Percentiles rank a stretch among this genome's conserved stretches.
phyloP scores from a whole-genome alignment of 1,140 invertebrate species.

The Vanessa tameamea region DNA sequence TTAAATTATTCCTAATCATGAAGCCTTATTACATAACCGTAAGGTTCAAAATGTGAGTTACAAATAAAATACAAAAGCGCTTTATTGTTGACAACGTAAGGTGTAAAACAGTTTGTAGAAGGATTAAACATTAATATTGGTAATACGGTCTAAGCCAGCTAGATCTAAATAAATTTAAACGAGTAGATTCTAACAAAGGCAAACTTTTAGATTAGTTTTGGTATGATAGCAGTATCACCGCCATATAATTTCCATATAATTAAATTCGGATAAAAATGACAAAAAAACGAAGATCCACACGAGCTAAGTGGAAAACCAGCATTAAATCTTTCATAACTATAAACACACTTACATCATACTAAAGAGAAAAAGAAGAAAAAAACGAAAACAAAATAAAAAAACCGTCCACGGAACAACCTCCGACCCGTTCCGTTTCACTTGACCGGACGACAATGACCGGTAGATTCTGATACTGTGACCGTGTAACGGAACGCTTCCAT shows the following conservation, averaged over 20 bases:
- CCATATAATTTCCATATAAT: too few species aligned
- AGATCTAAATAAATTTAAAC: neutral
- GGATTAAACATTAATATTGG: neutral
- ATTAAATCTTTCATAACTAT: neutral
- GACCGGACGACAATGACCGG: conserved; percentile 37
- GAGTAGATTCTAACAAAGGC: neutral
- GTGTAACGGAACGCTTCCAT: conserved; percentile 29
- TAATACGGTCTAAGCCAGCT: neutral
- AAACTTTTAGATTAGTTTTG: too few species aligned
- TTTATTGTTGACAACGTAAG: conserved; percentile 10
- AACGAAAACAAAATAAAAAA: conserved; percentile 33
- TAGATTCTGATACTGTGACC: conserved; percentile 21
- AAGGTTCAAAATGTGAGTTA: conserved; percentile 11
- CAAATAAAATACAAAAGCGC: neutral
- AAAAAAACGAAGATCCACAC: too few species aligned
- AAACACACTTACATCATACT: conserved; percentile 17
- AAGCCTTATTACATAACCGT: conserved; percentile 17
- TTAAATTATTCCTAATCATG: conserved; percentile 2
- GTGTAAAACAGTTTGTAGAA: neutral
- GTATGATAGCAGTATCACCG: too few species aligned
- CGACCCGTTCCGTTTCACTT: conserved; percentile 40
- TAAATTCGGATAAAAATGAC: too few species aligned
- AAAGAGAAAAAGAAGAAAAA: conserved; percentile 20
- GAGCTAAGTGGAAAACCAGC: neutral
- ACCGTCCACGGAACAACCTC: conserved; percentile 18